A percentile compares a stretch with the other conserved stretches of the same genome.
phyloP scores from a whole-genome alignment of 2,797 vertebrate genomes.

The Pipistrellus kuhlii region DNA sequence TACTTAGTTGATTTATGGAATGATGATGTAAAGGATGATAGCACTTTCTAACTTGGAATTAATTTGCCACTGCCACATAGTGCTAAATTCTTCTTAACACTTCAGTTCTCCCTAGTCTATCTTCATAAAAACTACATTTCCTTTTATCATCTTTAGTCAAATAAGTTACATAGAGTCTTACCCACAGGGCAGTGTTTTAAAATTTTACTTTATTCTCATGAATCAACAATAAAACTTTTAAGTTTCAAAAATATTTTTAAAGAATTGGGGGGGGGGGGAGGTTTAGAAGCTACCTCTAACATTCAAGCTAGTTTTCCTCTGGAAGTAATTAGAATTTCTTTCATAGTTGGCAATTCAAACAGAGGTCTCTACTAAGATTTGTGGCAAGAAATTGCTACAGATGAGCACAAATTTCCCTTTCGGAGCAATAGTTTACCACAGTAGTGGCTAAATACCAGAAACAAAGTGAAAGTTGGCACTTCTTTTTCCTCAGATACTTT shows the following conservation, averaged over 20 bases:
- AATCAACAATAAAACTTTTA: not conserved
- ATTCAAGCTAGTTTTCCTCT: conserved; percentile 42
- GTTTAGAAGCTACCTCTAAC: conserved; percentile 22
- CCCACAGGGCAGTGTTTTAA: not conserved
- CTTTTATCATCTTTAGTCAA: conserved; percentile 34
- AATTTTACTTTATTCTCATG: conserved; percentile 30
- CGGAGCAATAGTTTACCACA: not conserved
- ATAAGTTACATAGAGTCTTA: conserved; percentile 12
- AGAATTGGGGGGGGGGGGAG: not conserved
- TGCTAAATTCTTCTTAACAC: conserved; percentile 40
- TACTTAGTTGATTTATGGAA: conserved; percentile 55
- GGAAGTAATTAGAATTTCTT: conserved; percentile 46
- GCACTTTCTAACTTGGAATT: not conserved
- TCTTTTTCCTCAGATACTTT: not conserved
- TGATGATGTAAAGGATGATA: not conserved
- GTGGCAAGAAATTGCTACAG: not conserved
- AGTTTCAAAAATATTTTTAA: conserved; percentile 33
- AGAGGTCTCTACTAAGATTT: conserved; percentile 25
- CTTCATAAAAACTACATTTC: conserved; percentile 20
- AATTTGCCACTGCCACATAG: not conserved
- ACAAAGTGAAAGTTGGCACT: not conserved
- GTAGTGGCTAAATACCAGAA: not conserved
- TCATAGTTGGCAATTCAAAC: not conserved
- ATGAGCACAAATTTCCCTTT: conserved; percentile 21
- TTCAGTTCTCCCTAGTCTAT: conserved; percentile 38